Evolutionary conservation across 2,888 invertebrate genomes (phyloP), one percentile per base, ranked within the genome.

Genomic region (Pedicia rivosa): DNA sequence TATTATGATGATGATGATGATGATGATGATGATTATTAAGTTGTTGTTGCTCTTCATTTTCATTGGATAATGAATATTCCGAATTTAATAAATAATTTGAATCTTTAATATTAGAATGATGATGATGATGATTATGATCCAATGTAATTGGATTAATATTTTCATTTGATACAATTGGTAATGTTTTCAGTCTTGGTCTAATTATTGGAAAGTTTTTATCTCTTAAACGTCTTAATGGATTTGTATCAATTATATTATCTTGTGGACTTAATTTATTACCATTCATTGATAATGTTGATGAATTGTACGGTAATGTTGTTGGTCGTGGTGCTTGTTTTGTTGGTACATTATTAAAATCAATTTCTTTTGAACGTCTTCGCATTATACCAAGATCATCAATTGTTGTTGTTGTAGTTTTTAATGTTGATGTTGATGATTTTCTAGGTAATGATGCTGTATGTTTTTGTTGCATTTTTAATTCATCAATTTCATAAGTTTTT

Each of bases 81-180:
- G 50, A 46, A 39, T 57, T 55, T 3, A 52, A 50, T 40, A 61
- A 45, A 41, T 61, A 61, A 44, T 59, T 61, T 28, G 61, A 61
- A 48, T 59, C 59, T 44, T 61, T 60, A 39, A 60, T 60, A 20
- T 49, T 44, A 38, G 45, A 45, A 9, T 47, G 41, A 27, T 48
- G 48, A 28, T 48, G 48, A 35, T 41, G 19, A 14, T 42, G 42
- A 27, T 34, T 38, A 13, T 27, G 31, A 24, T 37, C 31, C n/a
- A 14, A 40, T 27, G 41, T 41, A 35, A 7, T 42, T 30, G 7
- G 2, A 38, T n/a, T n/a, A n/a, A 38, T 13, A 41, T 20, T 16
- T 35, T 44, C 22, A 35, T 38, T 13, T 24, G 41, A 5, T 6
- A 41, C 28, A 5, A 25, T 7, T 7, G 35, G 35, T 5, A 25